Base-by-base conservation (phyloP, 2,113 vertebrate genomes). In the Neolamprologus tretocephalus region DNA sequence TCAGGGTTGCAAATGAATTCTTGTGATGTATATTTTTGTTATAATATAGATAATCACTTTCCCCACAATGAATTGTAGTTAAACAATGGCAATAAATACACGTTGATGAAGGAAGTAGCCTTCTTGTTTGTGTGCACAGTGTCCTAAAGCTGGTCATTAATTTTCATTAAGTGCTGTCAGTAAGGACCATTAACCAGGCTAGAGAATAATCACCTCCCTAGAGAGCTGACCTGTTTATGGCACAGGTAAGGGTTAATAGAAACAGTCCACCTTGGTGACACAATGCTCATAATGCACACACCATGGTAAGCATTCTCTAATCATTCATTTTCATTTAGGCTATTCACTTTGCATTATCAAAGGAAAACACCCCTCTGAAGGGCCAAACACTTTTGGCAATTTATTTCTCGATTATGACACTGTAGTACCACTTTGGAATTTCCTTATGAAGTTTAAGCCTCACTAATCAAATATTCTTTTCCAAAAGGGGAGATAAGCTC, bases 161-260 rank as follows among this genome's bases (percentile, higher is more conserved):
- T 96, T 96, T 92, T 95, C 96, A 96, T 96, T 96, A 96, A 95
- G 93, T 89, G 91, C 91, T 94, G 96, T 95, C 95, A 94, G 90
- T 92, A 94, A 94, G 96, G 95, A 93, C 95, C 96, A 96, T 96
- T 97, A 97, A 94, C 89, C 95, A 95, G 94, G 90, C 93, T 85
- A 47, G 93, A 94, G 93, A 93, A 96, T 96, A 96, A 96, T 96
- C 96, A 94, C 93, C 91, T 96, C 95, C 91, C 88, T 54, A 5
- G 95, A 92, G 95, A 80, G 93, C 81, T 91, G 95, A 96, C 95
- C 95, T 83, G 91, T 92, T 95, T 94, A 84, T 89, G 79, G 93
- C 85, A 71, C 94, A 95, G 92, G 93, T 93, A 94, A 92, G 95
- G 95, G 96, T 96, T 96, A 96, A 96, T 71, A 89, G 90, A 92